Base-by-base conservation (phyloP, 1,140 invertebrate species). In the Drosophila ercepeae region DNA sequence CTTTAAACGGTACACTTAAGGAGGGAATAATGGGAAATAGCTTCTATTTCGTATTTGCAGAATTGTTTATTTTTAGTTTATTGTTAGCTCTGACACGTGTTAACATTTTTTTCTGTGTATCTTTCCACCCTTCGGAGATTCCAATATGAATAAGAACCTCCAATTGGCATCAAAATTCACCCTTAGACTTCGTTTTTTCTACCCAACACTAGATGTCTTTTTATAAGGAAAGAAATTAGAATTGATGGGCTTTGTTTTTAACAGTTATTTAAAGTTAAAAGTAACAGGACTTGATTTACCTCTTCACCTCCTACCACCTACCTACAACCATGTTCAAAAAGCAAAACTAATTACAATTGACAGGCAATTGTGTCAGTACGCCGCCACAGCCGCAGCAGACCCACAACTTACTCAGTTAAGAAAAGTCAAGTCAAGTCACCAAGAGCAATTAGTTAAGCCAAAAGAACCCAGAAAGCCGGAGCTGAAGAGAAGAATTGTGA, bases 321-420 rank as follows among this genome's bases (percentile, higher is more conserved):
- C n/a, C 25, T 21, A n/a, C 27, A 32, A 9, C 29, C 50, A 48
- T 88, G 79, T 32, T 71, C 84, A 84, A 79, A 84, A 70, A 78
- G 78, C 83, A 89, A 69, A 89, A 89, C 83, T 89, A 89, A 89
- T 89, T 89, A 79, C 83, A 89, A 89, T 89, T 86, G 84, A 89
- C 83, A 89, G 84, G 86, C 77, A 88, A 84, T 81, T 84, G 79
- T 86, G 82, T 65, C 75, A 81, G 67, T 23, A 44, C 41, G 18
- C 54, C 32, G 23, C 27, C 46, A n/a, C n/a, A n/a, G n/a, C n/a
- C n/a, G n/a, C n/a, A 57, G 41, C 36, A 46, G 34, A 50, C 14
- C 9, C 34, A 45, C 41, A 59, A 50, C 27, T 63, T 39, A 73
- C 44, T 75, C 71, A 53, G 69, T 19, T 29, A 59, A 41, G 32